A percentile compares a stretch with the other conserved stretches of the same genome.
Evolutionary conservation across 2,113 vertebrate species (phyloP).

Genomic region (Aphyosemion australe): DNA sequence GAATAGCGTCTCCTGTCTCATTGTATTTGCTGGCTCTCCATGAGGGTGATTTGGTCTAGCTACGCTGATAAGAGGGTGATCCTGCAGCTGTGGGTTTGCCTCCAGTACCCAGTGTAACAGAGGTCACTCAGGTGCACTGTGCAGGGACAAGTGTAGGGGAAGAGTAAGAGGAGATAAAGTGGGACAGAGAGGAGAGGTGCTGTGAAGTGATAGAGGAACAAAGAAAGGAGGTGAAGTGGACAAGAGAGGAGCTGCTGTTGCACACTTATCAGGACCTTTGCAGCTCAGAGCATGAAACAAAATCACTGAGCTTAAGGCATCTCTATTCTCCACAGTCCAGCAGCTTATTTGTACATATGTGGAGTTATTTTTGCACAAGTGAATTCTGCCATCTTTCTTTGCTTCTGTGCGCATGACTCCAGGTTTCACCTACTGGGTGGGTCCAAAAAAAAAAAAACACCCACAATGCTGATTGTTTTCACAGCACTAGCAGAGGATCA

Average conservation of each 20-base stretch:
- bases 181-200: constrained; percentile 5
- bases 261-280: constrained; percentile 32
- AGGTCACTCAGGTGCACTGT: constrained; percentile 67
- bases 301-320: constrained; percentile 5
- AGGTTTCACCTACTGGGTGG: constrained; percentile 7
- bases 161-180: constrained; percentile 48
- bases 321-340: background rate
- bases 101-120: constrained; percentile 30
- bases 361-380: constrained; percentile 5
- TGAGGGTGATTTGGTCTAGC: constrained; percentile 56
- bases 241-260: constrained; percentile 5
- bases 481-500: constrained; percentile 44
- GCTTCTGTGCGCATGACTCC: constrained; percentile 9
- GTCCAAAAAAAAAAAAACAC: constrained; percentile 22
- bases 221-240: constrained; percentile 20
- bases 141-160: constrained; percentile 44
- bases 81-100: constrained; percentile 35
- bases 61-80: constrained; percentile 57
- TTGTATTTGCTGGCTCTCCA: constrained; percentile 19
- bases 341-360: constrained; percentile 3
- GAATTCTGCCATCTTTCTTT: constrained; percentile 9
- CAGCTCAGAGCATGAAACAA: constrained; percentile 9
- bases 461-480: constrained; percentile 51
- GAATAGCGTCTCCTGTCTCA: constrained; percentile 39
- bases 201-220: constrained; percentile 1